phyloP scores from a whole-genome alignment of 2,797 vertebrate species.

The Phataginus tetradactyla region DNA sequence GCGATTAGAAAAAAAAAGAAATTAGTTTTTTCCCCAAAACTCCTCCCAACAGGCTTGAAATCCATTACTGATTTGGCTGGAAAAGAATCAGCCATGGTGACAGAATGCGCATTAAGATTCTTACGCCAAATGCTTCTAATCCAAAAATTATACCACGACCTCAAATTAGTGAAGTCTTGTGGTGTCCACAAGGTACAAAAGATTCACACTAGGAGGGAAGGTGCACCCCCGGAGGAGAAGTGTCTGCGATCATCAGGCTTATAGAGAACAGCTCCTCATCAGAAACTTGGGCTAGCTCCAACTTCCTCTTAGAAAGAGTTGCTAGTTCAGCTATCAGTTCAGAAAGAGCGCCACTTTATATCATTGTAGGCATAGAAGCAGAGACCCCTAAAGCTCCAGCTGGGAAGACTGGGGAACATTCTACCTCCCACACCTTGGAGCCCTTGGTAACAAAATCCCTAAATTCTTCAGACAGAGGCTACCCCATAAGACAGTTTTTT shows the following conservation, averaged over 20 bases:
- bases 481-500: background rate
- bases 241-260: background rate
- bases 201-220: background rate
- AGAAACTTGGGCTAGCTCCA: background rate
- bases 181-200: background rate
- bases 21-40: background rate
- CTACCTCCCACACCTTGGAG: background rate
- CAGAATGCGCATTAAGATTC: background rate
- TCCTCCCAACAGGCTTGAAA: background rate
- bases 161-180: background rate
- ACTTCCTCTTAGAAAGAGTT: background rate
- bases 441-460: background rate
- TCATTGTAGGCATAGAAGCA: background rate
- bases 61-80: background rate
- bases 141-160: background rate
- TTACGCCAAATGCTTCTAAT: background rate
- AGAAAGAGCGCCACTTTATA: background rate
- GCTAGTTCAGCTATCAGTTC: background rate
- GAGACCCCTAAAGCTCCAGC: background rate
- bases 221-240: background rate
- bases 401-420: background rate
- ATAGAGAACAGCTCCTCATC: background rate
- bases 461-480: background rate
- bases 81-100: background rate
- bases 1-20: background rate